Base-by-base conservation (phyloP, 2,797 vertebrate genomes). In the Lagorchestes hirsutus region DNA sequence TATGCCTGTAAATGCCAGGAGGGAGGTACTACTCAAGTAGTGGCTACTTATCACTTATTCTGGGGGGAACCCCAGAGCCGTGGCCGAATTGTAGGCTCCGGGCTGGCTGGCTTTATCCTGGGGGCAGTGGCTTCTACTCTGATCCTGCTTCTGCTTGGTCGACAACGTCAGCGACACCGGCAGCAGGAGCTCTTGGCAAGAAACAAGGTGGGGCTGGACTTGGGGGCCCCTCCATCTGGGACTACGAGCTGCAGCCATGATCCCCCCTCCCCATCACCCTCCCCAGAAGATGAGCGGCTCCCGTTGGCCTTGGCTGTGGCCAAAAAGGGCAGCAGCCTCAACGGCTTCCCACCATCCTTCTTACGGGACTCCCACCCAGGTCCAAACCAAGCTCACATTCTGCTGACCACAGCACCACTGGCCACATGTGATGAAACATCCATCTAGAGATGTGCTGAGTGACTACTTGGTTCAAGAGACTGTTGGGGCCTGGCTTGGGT, bases 401-500 rank as follows among this genome's bases (percentile, higher is more conserved):
- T 98, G 95, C 98, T 99, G 74, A 99, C 98, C 34, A 99, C 98
- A 50, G 99, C 99, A 27, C 99, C 99, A 0, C 97, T 99, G 92
- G 99, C 99, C 24, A 96, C 97, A 4, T 99, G 99, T 92, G 99
- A 99, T 96, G 99, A 99, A 97, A 99, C 99, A 50, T 99, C 99
- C 9, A 99, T 99, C 97, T 99, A 98, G 95, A 93, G 50, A 18
- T 22, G 18, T 67, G 92, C 11, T 16, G 87, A 95, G 90, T 92
- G 91, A 3, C 62, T 11, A 0, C 67, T 34, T 91, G 87, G 92
- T 22, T 54, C 11, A 46, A 93, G 40, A 58, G 55, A 40, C 74
- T 34, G 16, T 31, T 18, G 62, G 91, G 92, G 90, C 52, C 54
- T 55, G 90, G 90, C 31, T 34, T 29, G 1, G 82, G 59, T 82